phyloP scores from a whole-genome alignment of 2,888 invertebrate species.

The Neria commutata region DNA sequence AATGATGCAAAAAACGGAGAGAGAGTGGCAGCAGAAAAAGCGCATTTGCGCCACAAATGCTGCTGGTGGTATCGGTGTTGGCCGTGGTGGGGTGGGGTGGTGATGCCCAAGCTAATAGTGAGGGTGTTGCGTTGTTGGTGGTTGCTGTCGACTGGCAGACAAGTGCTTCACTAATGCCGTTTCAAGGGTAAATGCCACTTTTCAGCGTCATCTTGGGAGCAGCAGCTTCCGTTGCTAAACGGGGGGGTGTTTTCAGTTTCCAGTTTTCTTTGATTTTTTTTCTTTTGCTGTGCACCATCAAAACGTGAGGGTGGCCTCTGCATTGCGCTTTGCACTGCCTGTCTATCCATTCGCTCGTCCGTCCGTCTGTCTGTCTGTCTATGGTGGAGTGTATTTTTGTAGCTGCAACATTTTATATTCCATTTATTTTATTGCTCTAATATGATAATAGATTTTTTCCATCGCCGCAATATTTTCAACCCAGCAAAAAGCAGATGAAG shows the following conservation, averaged over 20 bases:
- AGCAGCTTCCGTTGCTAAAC: constrained; percentile 17
- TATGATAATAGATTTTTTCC: constrained; percentile 31
- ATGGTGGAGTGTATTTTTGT: constrained; percentile 1
- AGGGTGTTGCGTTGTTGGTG: not conserved
- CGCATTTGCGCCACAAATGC: constrained; percentile 1
- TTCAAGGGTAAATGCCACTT: constrained; percentile 28
- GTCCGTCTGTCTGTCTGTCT: not conserved
- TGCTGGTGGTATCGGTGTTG: not conserved
- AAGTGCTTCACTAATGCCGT: constrained; percentile 19
- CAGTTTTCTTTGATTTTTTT: not conserved
- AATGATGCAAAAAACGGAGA: not conserved
- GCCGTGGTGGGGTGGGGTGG: not conserved
- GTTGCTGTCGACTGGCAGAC: constrained; percentile 6
- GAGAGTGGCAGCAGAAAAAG: not conserved
- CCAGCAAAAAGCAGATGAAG: not conserved
- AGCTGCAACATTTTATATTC: constrained; percentile 29
- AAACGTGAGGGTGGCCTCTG: not conserved
- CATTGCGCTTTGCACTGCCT: not conserved
- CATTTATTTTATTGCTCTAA: constrained; percentile 36
- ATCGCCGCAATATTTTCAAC: not conserved
- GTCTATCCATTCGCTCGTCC: not conserved
- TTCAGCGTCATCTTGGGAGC: constrained; percentile 17
- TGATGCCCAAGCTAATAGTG: not conserved
- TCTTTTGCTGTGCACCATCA: not conserved
- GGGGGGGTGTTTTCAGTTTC: constrained; percentile 19